A percentile compares a stretch with the other conserved stretches of the same genome.
Evolutionary conservation across 1,140 invertebrate species (phyloP).

Genomic region (Drosophila ananassae): DNA sequence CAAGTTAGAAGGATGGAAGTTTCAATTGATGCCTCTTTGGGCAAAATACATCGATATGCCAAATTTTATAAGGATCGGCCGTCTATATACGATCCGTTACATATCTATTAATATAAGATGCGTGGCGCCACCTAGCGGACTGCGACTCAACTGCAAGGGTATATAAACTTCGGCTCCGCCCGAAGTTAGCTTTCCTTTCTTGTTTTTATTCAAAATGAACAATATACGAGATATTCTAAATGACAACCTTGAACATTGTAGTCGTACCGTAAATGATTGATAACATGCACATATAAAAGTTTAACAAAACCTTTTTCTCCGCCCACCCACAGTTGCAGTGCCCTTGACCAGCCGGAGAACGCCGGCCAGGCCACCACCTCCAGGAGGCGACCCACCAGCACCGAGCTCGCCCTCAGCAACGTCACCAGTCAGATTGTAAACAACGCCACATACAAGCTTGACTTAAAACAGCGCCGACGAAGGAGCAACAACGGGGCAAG

Average conservation of each 20-base stretch:
- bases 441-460: conserved; percentile 68
- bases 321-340: conserved; percentile 52
- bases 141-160: no score
- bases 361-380: conserved; percentile 23
- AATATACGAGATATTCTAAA: neutral
- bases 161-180: no score
- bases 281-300: conserved; percentile 9
- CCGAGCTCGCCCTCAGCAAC: conserved; percentile 66
- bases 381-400: conserved; percentile 52
- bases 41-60: no score
- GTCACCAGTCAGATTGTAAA: conserved; percentile 74
- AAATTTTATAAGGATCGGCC: no score
- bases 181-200: no score
- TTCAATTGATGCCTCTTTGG: no score
- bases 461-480: conserved; percentile 67
- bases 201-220: no score
- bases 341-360: conserved; percentile 50
- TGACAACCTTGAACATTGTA: neutral
- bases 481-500: conserved; percentile 62
- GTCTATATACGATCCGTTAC: no score
- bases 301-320: neutral
- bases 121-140: no score
- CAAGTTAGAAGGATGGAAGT: no score
- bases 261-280: conserved; percentile 34
- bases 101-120: no score